Evolutionary conservation across 2,797 vertebrate species (phyloP).

Genomic region (Chelmon rostratus): DNA sequence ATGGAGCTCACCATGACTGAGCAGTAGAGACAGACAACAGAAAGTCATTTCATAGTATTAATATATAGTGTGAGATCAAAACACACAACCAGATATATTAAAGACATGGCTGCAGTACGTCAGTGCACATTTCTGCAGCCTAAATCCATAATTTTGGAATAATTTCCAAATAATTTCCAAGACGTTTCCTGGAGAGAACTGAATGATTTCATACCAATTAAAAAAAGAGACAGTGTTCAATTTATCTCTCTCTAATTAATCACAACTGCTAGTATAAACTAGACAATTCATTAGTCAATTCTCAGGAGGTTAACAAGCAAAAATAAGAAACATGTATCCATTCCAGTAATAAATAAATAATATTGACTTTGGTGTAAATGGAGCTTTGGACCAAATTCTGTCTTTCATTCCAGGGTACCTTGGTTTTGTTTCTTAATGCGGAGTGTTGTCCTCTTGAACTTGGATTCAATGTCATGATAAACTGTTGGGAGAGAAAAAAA

Average conservation of each 20-base stretch:
- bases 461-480: slow-evolving; percentile 90
- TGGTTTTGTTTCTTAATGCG: slow-evolving; percentile 91
- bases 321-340: background rate
- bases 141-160: background rate
- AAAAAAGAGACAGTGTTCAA: background rate
- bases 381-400: too few relatives aligned
- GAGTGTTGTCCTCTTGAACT: slow-evolving; percentile 89
- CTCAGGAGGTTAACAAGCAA: background rate
- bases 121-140: too few relatives aligned
- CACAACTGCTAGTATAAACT: background rate
- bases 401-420: slow-evolving; percentile 85
- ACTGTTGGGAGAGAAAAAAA: slow-evolving; percentile 78
- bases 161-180: background rate
- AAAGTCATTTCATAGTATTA: background rate
- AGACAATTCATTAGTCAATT: background rate
- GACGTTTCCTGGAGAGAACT: too few relatives aligned
- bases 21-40: background rate
- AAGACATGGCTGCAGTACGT: background rate
- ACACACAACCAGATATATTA: background rate
- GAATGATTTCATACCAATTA: too few relatives aligned
- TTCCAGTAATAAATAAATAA: too few relatives aligned
- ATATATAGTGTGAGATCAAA: background rate
- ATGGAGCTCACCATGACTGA: background rate
- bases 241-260: background rate
- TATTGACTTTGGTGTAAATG: too few relatives aligned